Base-by-base conservation (phyloP, 2,888 invertebrate species). In the Dicranocentrus wangi region DNA sequence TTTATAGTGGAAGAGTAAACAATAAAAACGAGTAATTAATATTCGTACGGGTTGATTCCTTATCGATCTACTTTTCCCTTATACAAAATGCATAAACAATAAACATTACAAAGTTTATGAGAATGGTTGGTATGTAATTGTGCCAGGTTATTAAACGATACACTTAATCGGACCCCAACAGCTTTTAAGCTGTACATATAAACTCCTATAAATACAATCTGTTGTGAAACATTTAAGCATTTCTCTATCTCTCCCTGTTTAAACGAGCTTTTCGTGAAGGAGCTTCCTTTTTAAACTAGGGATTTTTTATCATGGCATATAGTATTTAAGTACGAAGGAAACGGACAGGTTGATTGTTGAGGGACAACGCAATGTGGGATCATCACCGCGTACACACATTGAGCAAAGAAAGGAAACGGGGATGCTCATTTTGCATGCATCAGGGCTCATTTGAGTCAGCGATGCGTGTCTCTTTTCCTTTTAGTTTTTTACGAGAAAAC, bases 351-450 rank as follows among this genome's bases (percentile, higher is more conserved):
- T 51, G 43, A 19, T 58, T 39, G 70, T 23, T 58, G 55, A 28
- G 7, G 23, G 51, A 19, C n/a, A n/a, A n/a, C n/a, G n/a, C 28
- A 53, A 53, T 53, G 23, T 21, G 58, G 55, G 23, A 58, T 39
- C 19, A 5, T 68, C 58, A 43, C 17, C 19, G 21, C 8, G n/a
- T n/a, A n/a, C 63, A 51, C 51, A 51, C 51, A 10, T 23, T 25
- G 25, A 27, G 28, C 17, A 21, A 61, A 32, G 63, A 63, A 71
- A 78, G 68, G 69, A 77, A 77, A 69, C 51, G 73, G 27, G 72
- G 25, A 72, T 60, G 32, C 68, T 73, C 73, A 80, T 80, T 73
- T 80, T 80, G 80, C 73, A 80, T 80, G 80, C 80, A 73, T 80
- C 80, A 73, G 51, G 51, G 65, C 68, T 68, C 53, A 51, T 43